Percentiles rank a stretch among this genome's conserved stretches.
These are phyloP conservation scores for Genyomyrus donnyi DNA, from an alignment of 2,113 vertebrate species.

Conservation along the genomic window DNA sequence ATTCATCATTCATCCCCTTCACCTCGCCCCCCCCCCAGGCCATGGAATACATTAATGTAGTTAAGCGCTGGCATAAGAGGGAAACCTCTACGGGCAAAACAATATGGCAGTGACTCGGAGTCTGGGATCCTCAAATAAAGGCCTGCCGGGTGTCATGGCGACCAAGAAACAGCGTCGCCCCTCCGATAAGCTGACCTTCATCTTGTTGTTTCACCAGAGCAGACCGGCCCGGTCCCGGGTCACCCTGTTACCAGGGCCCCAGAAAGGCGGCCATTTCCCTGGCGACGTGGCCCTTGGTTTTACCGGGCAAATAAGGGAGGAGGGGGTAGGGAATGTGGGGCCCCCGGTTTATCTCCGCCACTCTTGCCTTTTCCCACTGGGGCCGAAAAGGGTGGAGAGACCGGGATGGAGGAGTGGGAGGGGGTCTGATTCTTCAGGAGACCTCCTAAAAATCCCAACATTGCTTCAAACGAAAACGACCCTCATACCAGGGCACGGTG, in stretches of 20 bases:
- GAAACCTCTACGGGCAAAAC: not conserved
- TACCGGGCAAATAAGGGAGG: constrained; percentile 67
- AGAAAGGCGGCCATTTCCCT: constrained; percentile 76
- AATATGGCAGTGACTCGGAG: constrained; percentile 56
- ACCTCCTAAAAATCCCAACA: not conserved
- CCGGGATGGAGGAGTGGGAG: not conserved
- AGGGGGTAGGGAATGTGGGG: not conserved
- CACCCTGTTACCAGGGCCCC: constrained; percentile 70
- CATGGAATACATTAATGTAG: not conserved
- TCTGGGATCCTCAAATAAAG: constrained; percentile 99
- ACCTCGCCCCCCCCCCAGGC: not conserved
- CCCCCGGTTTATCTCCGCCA: not conserved
- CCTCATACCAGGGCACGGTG: not conserved
- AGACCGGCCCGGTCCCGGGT: constrained; percentile 66
- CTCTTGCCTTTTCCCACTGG: not conserved
- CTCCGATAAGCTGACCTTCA: constrained; percentile 89
- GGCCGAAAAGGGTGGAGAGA: not conserved
- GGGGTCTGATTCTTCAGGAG: not conserved
- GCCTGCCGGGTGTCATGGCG: constrained; percentile 86
- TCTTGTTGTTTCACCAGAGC: constrained; percentile 50
- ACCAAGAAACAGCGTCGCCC: constrained; percentile 89
- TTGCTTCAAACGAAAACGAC: not conserved
- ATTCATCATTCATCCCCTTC: not conserved
- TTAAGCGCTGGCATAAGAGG: not conserved
- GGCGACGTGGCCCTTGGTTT: constrained; percentile 64